These are phyloP conservation scores for Gymnoscelis rufifasciata DNA, from an alignment of 2,888 invertebrate genomes.

Conservation along the genomic window DNA sequence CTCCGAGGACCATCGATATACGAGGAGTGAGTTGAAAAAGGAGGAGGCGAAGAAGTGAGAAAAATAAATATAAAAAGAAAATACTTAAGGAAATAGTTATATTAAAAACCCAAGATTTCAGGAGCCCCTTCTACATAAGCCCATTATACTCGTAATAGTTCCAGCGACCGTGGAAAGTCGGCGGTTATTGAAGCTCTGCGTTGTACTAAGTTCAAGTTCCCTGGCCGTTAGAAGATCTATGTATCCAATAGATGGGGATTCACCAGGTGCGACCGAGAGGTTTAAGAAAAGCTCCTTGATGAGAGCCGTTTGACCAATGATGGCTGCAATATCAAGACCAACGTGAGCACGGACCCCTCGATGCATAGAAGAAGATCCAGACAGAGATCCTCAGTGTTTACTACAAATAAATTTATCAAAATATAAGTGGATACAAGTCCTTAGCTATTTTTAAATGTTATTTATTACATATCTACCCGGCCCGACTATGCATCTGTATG, in stretches of 20 bases:
- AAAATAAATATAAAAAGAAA: no score
- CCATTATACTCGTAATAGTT: slow-evolving; percentile 99
- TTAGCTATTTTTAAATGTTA: no score
- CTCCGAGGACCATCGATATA: no score
- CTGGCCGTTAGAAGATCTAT: slow-evolving; percentile 99
- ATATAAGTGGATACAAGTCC: slow-evolving; percentile 26
- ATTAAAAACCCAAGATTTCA: no score
- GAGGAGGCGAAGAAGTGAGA: no score
- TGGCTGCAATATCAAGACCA: slow-evolving; percentile 96
- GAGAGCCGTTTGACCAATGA: slow-evolving; percentile 92
- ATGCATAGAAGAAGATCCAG: slow-evolving; percentile 93
- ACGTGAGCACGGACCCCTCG: slow-evolving; percentile 96
- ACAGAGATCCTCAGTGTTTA: slow-evolving; percentile 58
- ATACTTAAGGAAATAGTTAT: no score
- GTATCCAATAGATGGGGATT: slow-evolving; percentile 99
- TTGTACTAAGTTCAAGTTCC: slow-evolving; percentile 99
- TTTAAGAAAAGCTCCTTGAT: slow-evolving; percentile 90
- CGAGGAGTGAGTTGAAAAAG: no score
- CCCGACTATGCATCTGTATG: no score
- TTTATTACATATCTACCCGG: no score
- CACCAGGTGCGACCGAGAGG: slow-evolving; percentile 96
- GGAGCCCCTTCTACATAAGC: no score
- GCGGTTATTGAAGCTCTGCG: slow-evolving; percentile 98
- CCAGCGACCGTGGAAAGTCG: slow-evolving; percentile 96
- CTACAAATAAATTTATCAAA: slow-evolving; percentile 28